Evolutionary conservation across 1,140 invertebrate genomes (phyloP).

Genomic region (Psix sp.): DNA sequence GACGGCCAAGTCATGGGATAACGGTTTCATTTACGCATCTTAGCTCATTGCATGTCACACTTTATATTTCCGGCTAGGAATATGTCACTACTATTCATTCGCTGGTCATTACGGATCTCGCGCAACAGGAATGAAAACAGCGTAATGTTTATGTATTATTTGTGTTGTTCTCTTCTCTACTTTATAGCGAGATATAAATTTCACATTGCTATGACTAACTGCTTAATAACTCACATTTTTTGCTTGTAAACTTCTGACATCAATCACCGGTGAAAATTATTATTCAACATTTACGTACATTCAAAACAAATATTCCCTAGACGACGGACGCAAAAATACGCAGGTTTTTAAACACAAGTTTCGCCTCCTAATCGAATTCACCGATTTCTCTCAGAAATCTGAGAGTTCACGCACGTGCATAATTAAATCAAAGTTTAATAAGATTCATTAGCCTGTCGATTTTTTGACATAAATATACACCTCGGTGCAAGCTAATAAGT

Average conservation of each 20-base stretch:
- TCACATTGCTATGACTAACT: slow-evolving; percentile 13
- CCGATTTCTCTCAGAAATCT: slow-evolving; percentile 28
- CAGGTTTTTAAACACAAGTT: no score
- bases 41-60: slow-evolving; percentile 37
- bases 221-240: slow-evolving; percentile 18
- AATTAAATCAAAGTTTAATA: slow-evolving; percentile 35
- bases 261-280: no score
- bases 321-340: no score
- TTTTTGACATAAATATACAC: slow-evolving; percentile 40
- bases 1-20: slow-evolving; percentile 37
- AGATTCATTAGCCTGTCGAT: slow-evolving; percentile 44
- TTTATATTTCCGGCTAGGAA: slow-evolving; percentile 64
- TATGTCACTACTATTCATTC: slow-evolving; percentile 53
- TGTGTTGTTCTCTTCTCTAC: slow-evolving; percentile 6
- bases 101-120: slow-evolving; percentile 21
- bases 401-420: slow-evolving; percentile 28
- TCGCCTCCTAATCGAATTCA: background rate
- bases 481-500: slow-evolving; percentile 40
- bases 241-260: background rate
- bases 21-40: slow-evolving; percentile 51
- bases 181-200: slow-evolving; percentile 19
- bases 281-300: no score
- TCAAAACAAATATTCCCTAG: no score
- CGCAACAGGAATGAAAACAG: slow-evolving; percentile 21
- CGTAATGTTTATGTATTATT: slow-evolving; percentile 19